Evolutionary conservation across 1,140 invertebrate species (phyloP), one percentile per base, ranked within the genome.

Genomic region (Drosophila equinoxialis): DNA sequence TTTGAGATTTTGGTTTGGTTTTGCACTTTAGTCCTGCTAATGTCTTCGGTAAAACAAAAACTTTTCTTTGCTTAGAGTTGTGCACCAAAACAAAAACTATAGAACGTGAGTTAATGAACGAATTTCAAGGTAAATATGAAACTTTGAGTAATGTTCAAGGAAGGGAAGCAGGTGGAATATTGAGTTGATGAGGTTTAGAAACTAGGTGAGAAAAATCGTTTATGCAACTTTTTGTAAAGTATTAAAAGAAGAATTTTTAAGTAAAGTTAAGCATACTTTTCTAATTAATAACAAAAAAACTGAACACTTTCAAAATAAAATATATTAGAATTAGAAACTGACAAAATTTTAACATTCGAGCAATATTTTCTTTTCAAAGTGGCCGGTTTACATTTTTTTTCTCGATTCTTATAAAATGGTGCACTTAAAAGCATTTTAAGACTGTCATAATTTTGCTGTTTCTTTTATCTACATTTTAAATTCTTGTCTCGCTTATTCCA

Each of bases 11-110:
- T 39, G 37, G 62, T 63, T 70, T 71, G 66, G 81, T 68, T 79
- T 86, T 79, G 72, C 69, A 79, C 76, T 83, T 82, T 82, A 51
- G 45, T 83, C 58, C 79, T 79, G 76, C 68, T 86, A 89, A 89
- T 86, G 80, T 83, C 72, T 89, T 83, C 10, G 45, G 69, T 63
- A 45, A 71, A 79, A 65, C 68, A 85, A 82, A 87, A 86, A 72
- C 68, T 84, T 76, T 64, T 8, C 17, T 23, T 60, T 68, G 55
- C 71, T 70, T 65, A 78, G 68, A 77, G 69, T 71, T 74, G 55
- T 35, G 61, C 42, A 60, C 61, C 64, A 65, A 41, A 45, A 30
- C 30, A 20, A 51, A 51, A 51, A 51, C 45, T 51, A 51, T 60
- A 57, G 74, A 80, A 77, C 68, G 76, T 74, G 83, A 65, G 67